A percentile compares a stretch with the other conserved stretches of the same genome.
Conservation (phyloP, 2,888 invertebrate genomes). For the Sinohyriopsis cumingii region DNA sequence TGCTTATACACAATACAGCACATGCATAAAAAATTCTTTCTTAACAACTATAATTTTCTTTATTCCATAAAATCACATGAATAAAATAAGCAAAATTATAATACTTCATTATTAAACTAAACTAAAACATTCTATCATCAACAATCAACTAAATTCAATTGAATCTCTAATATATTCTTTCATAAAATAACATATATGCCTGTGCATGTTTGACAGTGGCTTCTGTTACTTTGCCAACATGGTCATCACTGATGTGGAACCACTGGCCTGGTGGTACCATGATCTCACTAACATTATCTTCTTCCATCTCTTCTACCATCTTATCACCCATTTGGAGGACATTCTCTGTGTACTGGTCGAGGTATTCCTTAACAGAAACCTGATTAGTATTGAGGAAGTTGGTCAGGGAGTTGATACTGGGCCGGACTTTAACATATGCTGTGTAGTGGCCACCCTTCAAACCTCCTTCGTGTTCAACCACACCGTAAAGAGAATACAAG, state of each 20-base stretch:
- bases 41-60: too few relatives aligned
- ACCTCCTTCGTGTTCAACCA: slow-evolving; percentile 95
- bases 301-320: slow-evolving; percentile 25
- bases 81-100: too few relatives aligned
- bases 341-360: slow-evolving; percentile 46
- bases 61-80: too few relatives aligned
- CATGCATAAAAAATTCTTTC: too few relatives aligned
- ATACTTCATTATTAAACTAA: too few relatives aligned
- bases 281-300: slow-evolving; percentile 49
- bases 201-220: slow-evolving; percentile 87
- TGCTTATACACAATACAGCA: too few relatives aligned
- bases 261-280: slow-evolving; percentile 80
- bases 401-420: slow-evolving; percentile 47
- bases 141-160: too few relatives aligned
- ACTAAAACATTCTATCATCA: too few relatives aligned
- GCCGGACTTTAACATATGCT: slow-evolving; percentile 90
- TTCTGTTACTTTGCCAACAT: slow-evolving; percentile 85
- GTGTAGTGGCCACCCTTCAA: slow-evolving; percentile 93
- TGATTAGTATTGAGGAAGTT: slow-evolving; percentile 53
- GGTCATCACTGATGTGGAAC: slow-evolving; percentile 95
- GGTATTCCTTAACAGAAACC: slow-evolving; percentile 47
- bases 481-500: slow-evolving; percentile 92
- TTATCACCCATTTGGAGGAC: slow-evolving; percentile 25
- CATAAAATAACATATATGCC: slow-evolving; percentile 97
- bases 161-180: slow-evolving; percentile 79